Percentiles rank a stretch among this genome's conserved stretches.
Conservation (phyloP, 1,140 invertebrate species). For the Triops longicaudatus region DNA sequence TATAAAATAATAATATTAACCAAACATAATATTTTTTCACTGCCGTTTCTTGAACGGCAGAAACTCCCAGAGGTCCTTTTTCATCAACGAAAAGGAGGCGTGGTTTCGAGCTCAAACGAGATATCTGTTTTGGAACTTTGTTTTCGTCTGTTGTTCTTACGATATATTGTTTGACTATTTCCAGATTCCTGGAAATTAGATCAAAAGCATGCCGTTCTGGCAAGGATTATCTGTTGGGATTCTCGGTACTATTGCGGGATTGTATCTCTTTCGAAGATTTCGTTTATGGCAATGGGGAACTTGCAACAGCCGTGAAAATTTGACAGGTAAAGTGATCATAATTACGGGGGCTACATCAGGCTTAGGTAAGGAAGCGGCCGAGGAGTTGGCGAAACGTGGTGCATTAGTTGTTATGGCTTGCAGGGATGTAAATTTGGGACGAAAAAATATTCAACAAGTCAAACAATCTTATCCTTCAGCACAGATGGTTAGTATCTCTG, state of each 20-base stretch:
- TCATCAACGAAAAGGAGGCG: too few relatives aligned
- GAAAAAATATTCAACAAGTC: constrained; percentile 36
- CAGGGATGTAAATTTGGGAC: constrained; percentile 38
- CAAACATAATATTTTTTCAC: too few relatives aligned
- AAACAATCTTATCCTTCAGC: constrained; percentile 21
- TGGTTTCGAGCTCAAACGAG: too few relatives aligned
- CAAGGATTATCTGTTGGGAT: background rate
- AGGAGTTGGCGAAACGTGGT: constrained; percentile 37
- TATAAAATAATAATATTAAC: too few relatives aligned
- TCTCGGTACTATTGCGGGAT: background rate
- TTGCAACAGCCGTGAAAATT: constrained; percentile 29
- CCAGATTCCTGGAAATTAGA: too few relatives aligned
- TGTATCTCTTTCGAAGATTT: constrained; percentile 16
- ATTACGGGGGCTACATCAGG: constrained; percentile 46
- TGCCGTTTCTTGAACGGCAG: too few relatives aligned
- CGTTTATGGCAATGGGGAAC: constrained; percentile 23
- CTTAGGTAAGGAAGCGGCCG: constrained; percentile 45
- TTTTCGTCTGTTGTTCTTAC: too few relatives aligned
- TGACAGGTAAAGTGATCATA: constrained; percentile 42
- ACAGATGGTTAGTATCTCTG: background rate
- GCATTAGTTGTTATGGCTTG: constrained; percentile 44
- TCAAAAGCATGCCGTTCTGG: too few relatives aligned
- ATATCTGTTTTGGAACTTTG: too few relatives aligned
- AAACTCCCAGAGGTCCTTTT: too few relatives aligned
- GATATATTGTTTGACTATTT: too few relatives aligned